A percentile compares a stretch with the other conserved stretches of the same genome.
Evolutionary conservation across 2,797 vertebrate genomes (phyloP).

Genomic region (Phataginus tetradactyla): DNA sequence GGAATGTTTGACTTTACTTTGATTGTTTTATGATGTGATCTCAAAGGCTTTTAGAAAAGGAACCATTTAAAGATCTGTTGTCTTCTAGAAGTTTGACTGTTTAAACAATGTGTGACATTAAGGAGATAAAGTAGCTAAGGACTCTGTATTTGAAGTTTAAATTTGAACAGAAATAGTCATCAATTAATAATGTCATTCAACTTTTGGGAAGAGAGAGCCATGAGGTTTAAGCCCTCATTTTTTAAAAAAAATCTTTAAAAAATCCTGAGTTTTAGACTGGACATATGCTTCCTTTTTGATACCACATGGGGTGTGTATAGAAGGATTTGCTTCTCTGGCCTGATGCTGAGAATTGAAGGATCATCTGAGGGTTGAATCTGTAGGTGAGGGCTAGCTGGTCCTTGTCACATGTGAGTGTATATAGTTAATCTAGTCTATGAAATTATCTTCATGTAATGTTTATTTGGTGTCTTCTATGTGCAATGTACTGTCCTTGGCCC

Average conservation of each 20-base stretch:
- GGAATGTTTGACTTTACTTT: background rate
- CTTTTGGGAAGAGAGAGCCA: background rate
- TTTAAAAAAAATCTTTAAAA: background rate
- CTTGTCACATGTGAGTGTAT: background rate
- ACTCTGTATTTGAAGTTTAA: background rate
- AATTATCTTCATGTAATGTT: background rate
- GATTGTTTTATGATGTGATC: background rate
- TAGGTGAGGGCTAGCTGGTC: background rate
- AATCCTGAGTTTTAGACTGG: background rate
- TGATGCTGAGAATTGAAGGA: background rate
- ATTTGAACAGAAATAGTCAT: background rate
- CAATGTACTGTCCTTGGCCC: background rate
- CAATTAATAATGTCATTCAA: background rate
- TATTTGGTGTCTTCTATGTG: background rate
- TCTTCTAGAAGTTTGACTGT: background rate
- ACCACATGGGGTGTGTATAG: no score
- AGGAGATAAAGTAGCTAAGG: background rate
- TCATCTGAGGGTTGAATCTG: background rate
- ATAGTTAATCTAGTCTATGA: background rate
- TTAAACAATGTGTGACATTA: background rate
- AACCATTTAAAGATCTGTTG: background rate
- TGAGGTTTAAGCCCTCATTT: background rate
- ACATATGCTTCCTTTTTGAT: background rate
- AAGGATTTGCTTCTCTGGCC: background rate
- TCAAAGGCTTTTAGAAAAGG: background rate